Base-by-base conservation (phyloP, 1,140 invertebrate species). In the Trichoplusia ni region DNA sequence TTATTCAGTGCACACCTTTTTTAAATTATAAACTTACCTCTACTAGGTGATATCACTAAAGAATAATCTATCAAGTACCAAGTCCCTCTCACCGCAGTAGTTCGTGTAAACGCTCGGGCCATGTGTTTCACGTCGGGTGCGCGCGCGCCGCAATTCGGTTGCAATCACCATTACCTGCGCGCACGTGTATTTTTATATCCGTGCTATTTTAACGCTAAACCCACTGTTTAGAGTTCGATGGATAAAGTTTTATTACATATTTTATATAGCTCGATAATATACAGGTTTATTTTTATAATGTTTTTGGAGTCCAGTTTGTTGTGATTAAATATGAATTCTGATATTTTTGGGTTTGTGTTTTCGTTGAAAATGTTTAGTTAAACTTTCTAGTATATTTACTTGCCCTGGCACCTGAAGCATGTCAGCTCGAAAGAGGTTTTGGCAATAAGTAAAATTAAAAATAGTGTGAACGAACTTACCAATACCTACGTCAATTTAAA, bases 61-160 rank as follows among this genome's bases (percentile, higher is more conserved):
- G n/a, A n/a, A 3, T 11, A n/a, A 18, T 9, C 2, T 31, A 6
- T 4, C 23, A 75, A 76, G 21, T 51, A 80, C 74, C 77, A 82
- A 86, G 56, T 69, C 19, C 1, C 5, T 4, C 6, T 0, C 8
- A n/a, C 19, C 64, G n/a, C 8, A 9, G 29, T 75, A 63, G 1
- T 11, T 4, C 47, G 51, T 21, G 71, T 81, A 79, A 81, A 69
- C 68, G 67, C 13, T 49, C 35, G 21, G 71, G 84, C 82, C 84
- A 87, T 87, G 81, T 87, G 84, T 82, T 84, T 75, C 69, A 11
- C 65, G 77, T 87, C 65, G 76, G 40, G 69, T 75, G 76, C 73
- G 73, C 75, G 66, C 69, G 72, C 81, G 76, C 75, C 75, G 74
- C 81, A 77, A 76, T 74, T 68, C 75, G 70, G 60, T 65, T 71